Conservation (phyloP, 2,797 vertebrate genomes). For the Mus caroli region DNA sequence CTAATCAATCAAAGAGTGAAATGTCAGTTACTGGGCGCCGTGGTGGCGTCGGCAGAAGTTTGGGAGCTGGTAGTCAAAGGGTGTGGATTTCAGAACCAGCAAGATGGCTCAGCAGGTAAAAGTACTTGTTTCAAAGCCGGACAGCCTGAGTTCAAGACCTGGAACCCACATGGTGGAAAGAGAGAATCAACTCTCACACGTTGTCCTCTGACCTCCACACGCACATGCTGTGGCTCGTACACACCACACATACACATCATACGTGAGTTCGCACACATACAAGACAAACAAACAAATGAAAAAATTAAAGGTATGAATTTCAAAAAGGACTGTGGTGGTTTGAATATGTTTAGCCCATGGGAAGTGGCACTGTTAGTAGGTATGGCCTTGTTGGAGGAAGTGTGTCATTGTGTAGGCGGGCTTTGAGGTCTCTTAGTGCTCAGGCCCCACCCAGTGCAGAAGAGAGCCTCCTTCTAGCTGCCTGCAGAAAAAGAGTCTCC, state of each 20-base stretch:
- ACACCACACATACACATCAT: neutral
- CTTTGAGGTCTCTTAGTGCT: too few species aligned
- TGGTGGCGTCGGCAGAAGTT: neutral
- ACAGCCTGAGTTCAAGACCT: neutral
- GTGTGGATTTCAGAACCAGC: neutral
- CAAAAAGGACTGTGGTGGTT: neutral
- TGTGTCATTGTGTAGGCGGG: too few species aligned
- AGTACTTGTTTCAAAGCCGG: neutral
- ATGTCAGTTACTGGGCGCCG: neutral
- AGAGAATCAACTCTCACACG: neutral
- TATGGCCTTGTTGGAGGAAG: too few species aligned
- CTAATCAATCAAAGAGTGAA: neutral
- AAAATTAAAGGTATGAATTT: neutral
- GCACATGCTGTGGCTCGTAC: neutral
- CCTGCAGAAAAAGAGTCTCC: too few species aligned
- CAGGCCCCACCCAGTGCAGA: too few species aligned
- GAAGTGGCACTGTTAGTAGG: too few species aligned
- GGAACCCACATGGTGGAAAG: neutral
- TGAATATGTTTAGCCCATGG: too few species aligned
- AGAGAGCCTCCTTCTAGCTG: too few species aligned
- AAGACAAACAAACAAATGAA: neutral
- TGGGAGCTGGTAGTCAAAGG: neutral
- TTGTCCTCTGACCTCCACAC: neutral
- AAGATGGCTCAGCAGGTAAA: neutral
- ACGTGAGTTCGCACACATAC: neutral